Percentiles rank a stretch among this genome's conserved stretches.
Evolutionary conservation across 2,888 invertebrate genomes (phyloP).

Genomic region (Polymixis lichenea): DNA sequence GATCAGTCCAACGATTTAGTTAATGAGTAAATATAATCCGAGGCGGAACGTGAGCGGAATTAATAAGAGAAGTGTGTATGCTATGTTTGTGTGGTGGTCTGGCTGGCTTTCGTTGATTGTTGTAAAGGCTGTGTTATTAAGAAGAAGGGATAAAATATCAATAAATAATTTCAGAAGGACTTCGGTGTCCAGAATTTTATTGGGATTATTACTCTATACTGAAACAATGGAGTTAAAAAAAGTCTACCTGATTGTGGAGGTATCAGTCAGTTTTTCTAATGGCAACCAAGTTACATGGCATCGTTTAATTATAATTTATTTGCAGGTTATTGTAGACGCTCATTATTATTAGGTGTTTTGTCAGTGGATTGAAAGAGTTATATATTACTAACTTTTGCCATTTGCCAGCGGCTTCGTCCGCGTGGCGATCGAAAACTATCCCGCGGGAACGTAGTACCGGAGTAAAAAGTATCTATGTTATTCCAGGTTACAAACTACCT

Average conservation of each 20-base stretch:
- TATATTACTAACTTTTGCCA: too few relatives aligned
- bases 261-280: neutral
- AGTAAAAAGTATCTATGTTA: too few relatives aligned
- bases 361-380: neutral
- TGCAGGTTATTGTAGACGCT: neutral
- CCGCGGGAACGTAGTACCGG: too few relatives aligned
- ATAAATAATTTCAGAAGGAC: neutral
- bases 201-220: neutral
- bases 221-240: neutral
- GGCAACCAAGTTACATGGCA: neutral
- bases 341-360: neutral
- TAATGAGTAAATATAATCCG: slow-evolving; percentile 76
- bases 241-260: neutral
- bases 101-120: slow-evolving; percentile 40
- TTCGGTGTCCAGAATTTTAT: neutral
- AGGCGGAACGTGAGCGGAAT: slow-evolving; percentile 70
- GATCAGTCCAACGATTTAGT: slow-evolving; percentile 73
- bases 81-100: slow-evolving; percentile 24
- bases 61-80: slow-evolving; percentile 67
- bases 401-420: too few relatives aligned
- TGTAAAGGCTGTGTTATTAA: slow-evolving; percentile 16
- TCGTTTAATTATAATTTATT: neutral
- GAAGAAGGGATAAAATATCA: neutral
- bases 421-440: too few relatives aligned
- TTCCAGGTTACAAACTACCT: too few relatives aligned